These are phyloP conservation scores for Nycteola revayana DNA, from an alignment of 2,888 invertebrate genomes.

Conservation along the genomic window DNA sequence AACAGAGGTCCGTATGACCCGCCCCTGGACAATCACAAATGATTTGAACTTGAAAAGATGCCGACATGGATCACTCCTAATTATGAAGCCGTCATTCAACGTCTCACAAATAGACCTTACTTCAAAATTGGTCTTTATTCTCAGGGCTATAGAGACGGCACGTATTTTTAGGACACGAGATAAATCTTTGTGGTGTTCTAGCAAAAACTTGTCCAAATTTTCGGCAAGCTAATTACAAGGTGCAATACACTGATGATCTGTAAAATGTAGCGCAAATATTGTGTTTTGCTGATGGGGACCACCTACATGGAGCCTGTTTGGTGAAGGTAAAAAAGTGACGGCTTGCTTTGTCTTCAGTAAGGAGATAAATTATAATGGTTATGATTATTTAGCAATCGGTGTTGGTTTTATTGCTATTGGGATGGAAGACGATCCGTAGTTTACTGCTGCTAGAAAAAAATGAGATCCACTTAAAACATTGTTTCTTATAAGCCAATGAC, in stretches of 20 bases:
- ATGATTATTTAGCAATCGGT: conserved; percentile 10
- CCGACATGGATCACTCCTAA: conserved; percentile 37
- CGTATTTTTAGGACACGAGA: no score
- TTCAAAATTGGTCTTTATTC: background rate
- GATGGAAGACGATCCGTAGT: background rate
- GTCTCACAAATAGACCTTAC: conserved; percentile 14
- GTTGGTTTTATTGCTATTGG: conserved; percentile 8
- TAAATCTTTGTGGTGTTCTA: conserved; percentile 14
- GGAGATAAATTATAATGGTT: conserved; percentile 14
- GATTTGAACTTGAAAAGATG: conserved; percentile 41
- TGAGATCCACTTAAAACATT: no score
- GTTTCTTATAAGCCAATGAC: no score
- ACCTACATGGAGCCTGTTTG: conserved; percentile 40
- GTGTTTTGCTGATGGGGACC: conserved; percentile 50
- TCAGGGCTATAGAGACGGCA: background rate
- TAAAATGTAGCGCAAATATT: conserved; percentile 59
- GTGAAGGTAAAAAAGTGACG: conserved; percentile 21
- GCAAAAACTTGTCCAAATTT: conserved; percentile 41
- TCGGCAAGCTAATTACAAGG: conserved; percentile 61
- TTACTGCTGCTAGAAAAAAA: no score
- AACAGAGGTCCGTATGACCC: conserved; percentile 38
- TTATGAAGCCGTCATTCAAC: conserved; percentile 17
- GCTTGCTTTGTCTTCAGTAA: conserved; percentile 13
- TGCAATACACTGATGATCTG: conserved; percentile 40
- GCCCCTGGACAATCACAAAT: conserved; percentile 32